A percentile compares a stretch with the other conserved stretches of the same genome.
phyloP scores from a whole-genome alignment of 1,140 invertebrate genomes.

The Trichoplusia ni region DNA sequence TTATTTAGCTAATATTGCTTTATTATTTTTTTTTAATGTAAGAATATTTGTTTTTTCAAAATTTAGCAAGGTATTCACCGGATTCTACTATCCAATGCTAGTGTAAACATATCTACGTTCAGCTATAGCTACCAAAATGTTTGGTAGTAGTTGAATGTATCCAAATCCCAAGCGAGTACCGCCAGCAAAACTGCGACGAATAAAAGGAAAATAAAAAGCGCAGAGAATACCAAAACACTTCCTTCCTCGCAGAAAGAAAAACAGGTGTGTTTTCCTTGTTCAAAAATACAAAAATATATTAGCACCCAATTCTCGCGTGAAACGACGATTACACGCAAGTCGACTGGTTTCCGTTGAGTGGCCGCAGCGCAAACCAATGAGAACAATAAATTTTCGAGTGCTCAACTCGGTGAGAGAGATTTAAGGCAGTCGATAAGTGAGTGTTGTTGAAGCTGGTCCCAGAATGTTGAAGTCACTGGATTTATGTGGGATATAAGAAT shows the following conservation, averaged over 20 bases:
- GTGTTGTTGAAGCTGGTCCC: slow-evolving; percentile 44
- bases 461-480: slow-evolving; percentile 38
- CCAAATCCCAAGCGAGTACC: slow-evolving; percentile 11
- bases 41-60: too few species aligned
- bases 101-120: neutral
- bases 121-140: neutral
- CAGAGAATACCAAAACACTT: slow-evolving; percentile 14
- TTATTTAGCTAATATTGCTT: too few species aligned
- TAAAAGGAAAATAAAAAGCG: slow-evolving; percentile 17
- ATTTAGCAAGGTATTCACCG: neutral
- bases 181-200: slow-evolving; percentile 3
- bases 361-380: slow-evolving; percentile 40
- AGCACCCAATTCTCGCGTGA: slow-evolving; percentile 18
- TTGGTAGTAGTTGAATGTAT: neutral
- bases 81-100: neutral
- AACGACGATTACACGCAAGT: slow-evolving; percentile 35
- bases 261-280: slow-evolving; percentile 21
- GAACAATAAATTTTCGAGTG: slow-evolving; percentile 52
- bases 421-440: slow-evolving; percentile 54
- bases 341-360: slow-evolving; percentile 19
- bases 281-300: slow-evolving; percentile 11
- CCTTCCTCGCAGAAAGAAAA: slow-evolving; percentile 14
- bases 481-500: slow-evolving; percentile 35
- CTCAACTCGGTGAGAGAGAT: slow-evolving; percentile 56
- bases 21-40: too few species aligned